phyloP scores from a whole-genome alignment of 2,888 invertebrate species.

The Lithophane leautieri region DNA sequence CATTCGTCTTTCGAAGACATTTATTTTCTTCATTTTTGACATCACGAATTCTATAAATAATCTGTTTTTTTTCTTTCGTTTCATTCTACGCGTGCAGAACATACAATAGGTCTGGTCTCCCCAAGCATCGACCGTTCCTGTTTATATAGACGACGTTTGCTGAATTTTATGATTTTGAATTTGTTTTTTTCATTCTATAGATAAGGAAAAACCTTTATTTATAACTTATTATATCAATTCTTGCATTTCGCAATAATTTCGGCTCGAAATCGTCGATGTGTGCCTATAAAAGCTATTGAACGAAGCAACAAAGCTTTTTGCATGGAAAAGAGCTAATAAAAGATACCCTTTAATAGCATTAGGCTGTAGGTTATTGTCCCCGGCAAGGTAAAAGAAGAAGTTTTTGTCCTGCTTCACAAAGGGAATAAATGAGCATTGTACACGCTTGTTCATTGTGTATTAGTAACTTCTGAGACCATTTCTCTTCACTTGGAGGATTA shows the following conservation, averaged over 20 bases:
- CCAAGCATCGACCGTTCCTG: no score
- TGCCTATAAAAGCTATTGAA: slow-evolving; percentile 17
- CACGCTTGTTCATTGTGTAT: background rate
- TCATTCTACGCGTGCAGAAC: no score
- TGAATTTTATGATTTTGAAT: no score
- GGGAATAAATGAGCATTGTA: background rate
- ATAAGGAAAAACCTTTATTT: no score
- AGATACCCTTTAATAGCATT: background rate
- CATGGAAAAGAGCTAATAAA: background rate
- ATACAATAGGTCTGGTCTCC: no score
- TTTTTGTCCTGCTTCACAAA: background rate
- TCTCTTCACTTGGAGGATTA: background rate
- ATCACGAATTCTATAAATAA: no score
- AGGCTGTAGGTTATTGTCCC: background rate
- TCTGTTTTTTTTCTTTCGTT: no score
- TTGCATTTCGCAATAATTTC: slow-evolving; percentile 14
- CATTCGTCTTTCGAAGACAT: no score
- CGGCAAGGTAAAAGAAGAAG: background rate
- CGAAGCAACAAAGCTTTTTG: slow-evolving; percentile 6
- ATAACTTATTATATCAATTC: no score
- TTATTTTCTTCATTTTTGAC: no score
- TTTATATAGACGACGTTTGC: no score
- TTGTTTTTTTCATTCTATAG: no score
- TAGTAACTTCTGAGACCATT: background rate
- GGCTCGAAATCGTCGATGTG: slow-evolving; percentile 3